Evolutionary conservation across 2,113 vertebrate genomes (phyloP), one percentile per base, ranked within the genome.

Genomic region (Callionymus lyra): DNA sequence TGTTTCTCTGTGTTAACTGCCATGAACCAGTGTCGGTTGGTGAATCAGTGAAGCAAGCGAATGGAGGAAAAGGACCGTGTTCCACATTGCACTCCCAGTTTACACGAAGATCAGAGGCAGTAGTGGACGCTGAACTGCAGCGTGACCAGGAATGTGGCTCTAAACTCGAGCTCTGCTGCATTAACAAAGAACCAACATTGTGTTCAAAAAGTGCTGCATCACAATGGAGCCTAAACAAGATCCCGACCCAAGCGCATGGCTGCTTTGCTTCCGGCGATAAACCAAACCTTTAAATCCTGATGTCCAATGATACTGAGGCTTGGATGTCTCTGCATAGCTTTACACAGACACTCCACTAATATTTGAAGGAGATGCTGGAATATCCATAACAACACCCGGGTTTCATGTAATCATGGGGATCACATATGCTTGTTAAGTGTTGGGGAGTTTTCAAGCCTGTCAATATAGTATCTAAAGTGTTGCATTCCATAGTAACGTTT

Each of bases 141-240:
- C 41, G 42, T 51, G 37, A 60, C 6, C 14, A 65, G 52, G 69
- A 79, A 76, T 77, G 78, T 54, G 40, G 50, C 57, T 52, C 21
- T 12, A 31, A 50, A 58, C 50, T 72, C 38, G 17, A 64, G 44
- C 43, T 16, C 10, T 31, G 46, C 43, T n/a, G n/a, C n/a, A n/a
- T n/a, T 34, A 44, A 81, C 74, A 79, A 81, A 75, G 74, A 49
- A 16, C 49, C 21, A 36, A 57, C 58, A 63, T 81, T 84, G 76
- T 81, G 60, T 59, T 63, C 13, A 60, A 54, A 76, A 79, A 72
- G 59, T 78, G 76, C 76, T 77, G 72, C 36, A 49, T 82, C 78
- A 82, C 74, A 76, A 77, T 75, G 70, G 60, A 19, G 47, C 52
- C 52, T 56, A 70, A 56, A 59, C 65, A 74, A 67, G 69, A 50